phyloP scores from a whole-genome alignment of 2,797 vertebrate genomes.

The Kryptolebias ocellatus region DNA sequence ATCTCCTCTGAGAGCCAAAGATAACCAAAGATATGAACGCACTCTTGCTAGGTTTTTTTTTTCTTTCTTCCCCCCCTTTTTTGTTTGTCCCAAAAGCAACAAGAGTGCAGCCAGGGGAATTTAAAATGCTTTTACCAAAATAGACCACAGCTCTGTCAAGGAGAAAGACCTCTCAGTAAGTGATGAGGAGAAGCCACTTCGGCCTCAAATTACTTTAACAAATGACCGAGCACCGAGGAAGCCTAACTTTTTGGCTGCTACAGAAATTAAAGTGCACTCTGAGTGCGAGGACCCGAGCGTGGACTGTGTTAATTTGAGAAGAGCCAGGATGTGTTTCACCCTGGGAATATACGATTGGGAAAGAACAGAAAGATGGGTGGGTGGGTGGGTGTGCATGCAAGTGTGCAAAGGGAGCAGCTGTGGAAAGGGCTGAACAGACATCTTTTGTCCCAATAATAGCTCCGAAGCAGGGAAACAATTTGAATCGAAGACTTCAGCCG shows the following conservation, averaged over 20 bases:
- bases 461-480: slow-evolving; percentile 63
- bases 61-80: slow-evolving; percentile 23
- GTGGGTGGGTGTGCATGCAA: slow-evolving; percentile 66
- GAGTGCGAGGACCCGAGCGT: slow-evolving; percentile 14
- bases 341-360: slow-evolving; percentile 65
- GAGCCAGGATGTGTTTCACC: slow-evolving; percentile 60
- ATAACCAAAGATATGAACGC: slow-evolving; percentile 55
- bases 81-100: slow-evolving; percentile 70
- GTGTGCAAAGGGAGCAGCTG: slow-evolving; percentile 76
- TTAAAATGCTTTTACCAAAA: slow-evolving; percentile 69
- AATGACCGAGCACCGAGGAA: slow-evolving; percentile 26
- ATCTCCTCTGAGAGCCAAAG: slow-evolving; percentile 53
- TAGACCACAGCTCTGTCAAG: slow-evolving; percentile 54
- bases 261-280: slow-evolving; percentile 21
- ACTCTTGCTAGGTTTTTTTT: slow-evolving; percentile 29
- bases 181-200: slow-evolving; percentile 39
- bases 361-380: slow-evolving; percentile 69
- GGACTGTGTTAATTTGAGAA: slow-evolving; percentile 42
- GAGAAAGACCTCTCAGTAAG: slow-evolving; percentile 52
- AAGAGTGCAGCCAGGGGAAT: slow-evolving; percentile 63
- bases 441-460: slow-evolving; percentile 79
- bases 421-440: slow-evolving; percentile 80
- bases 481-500: slow-evolving; percentile 44
- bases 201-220: slow-evolving; percentile 49
- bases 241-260: slow-evolving; percentile 26